Evolutionary conservation across 2,113 vertebrate genomes (phyloP), one percentile per base, ranked within the genome.

Genomic region (Rhynchomys soricoides): DNA sequence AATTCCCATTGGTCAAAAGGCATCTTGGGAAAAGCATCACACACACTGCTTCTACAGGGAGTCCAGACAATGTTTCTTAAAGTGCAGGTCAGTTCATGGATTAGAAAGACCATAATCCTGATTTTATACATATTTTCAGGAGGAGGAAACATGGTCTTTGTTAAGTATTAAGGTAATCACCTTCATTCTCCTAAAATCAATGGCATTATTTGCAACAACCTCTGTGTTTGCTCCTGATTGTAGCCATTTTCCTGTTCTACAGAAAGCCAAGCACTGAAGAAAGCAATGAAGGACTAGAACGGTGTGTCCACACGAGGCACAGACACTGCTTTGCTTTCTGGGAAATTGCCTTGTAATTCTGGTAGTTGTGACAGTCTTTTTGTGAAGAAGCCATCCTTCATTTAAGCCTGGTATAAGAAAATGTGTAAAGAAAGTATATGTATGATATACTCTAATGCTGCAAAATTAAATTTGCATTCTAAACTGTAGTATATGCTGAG

Each of bases 381-480:
- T 94, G 86, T 90, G 21, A 62, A 89, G 86, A 97, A 90, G 17
- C 17, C 82, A 85, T 88, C 92, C 81, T 95, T 92, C 55, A 66
- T 93, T 95, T 87, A 95, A 73, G 11, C 40, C 50, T 88, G 75
- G 93, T 93, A 91, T 91, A 95, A 93, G 68, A 77, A 93, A 97
- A 19, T 78, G 29, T 26, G 45, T 89, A n/a, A 71, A 93, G 71
- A 77, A 71, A 77, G 45, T 16, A 52, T 3, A 59, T 43, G 50
- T 68, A 83, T 50, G 45, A 89, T 94, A 78, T 75, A n/a, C n/a
- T 19, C 43, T 50, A 22, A n/a, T 29, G 22, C 7, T 88, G 21
- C 92, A 48, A 92, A 88, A 89, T 68, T 24, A 59, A 75, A 66
- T 26, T 7, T 34, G 16, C 10, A 64, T 34, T 64, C 16, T 8